Conservation (phyloP, 2,113 vertebrate genomes). For the Mormoops blainvillei region DNA sequence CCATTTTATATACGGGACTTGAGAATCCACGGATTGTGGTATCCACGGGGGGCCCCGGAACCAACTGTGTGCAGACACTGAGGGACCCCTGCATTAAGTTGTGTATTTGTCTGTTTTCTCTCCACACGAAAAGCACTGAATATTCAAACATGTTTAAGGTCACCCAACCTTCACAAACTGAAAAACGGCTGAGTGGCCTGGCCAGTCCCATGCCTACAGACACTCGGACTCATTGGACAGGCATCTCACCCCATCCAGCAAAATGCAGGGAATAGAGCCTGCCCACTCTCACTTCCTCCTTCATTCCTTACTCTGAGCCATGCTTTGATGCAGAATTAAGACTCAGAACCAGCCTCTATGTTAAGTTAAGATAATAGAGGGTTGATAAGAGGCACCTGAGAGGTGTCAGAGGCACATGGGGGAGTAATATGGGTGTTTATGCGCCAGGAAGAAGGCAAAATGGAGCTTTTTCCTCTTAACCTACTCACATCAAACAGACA, state of each 20-base stretch:
- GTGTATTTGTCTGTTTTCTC: not conserved
- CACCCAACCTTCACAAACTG: not conserved
- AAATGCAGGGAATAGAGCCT: not conserved
- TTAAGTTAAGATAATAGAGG: not conserved
- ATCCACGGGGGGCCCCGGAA: no score
- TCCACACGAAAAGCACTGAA: not conserved
- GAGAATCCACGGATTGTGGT: not conserved
- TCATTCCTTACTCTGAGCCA: not conserved
- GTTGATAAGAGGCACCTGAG: not conserved
- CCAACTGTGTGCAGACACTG: not conserved
- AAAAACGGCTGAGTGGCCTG: not conserved
- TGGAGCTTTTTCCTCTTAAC: not conserved
- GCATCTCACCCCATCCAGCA: not conserved
- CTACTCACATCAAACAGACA: not conserved
- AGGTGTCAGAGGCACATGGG: not conserved
- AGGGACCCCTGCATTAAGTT: not conserved
- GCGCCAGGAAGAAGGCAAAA: not conserved
- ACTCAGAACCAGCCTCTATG: not conserved
- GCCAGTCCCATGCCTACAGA: not conserved
- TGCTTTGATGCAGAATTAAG: not conserved
- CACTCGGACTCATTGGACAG: not conserved
- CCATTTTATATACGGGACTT: not conserved
- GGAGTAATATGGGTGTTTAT: not conserved
- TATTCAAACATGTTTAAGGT: not conserved
- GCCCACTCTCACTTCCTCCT: not conserved